These are phyloP conservation scores for Albula glossodonta DNA, from an alignment of 2,113 vertebrate genomes.

Conservation along the genomic window DNA sequence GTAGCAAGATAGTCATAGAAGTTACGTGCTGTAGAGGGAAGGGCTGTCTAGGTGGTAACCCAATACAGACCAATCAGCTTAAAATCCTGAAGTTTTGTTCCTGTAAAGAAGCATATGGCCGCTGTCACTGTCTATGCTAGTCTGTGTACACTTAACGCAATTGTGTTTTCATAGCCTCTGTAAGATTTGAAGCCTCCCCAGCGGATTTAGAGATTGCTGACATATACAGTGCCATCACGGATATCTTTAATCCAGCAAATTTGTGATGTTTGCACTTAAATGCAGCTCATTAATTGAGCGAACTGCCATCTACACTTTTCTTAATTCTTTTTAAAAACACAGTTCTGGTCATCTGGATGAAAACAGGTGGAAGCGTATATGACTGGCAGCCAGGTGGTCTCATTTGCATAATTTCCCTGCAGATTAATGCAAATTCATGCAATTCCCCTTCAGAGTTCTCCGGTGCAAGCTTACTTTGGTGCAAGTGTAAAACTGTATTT, in stretches of 20 bases:
- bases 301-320: neutral
- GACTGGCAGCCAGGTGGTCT: conserved; percentile 10
- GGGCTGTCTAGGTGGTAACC: too few relatives aligned
- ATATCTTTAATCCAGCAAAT: too few relatives aligned
- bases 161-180: neutral
- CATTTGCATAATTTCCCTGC: conserved; percentile 28
- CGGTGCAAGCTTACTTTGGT: conserved; percentile 18
- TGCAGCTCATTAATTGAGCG: too few relatives aligned
- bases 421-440: conserved; percentile 31
- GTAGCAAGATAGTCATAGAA: too few relatives aligned
- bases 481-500: neutral
- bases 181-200: neutral
- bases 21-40: too few relatives aligned
- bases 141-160: too few relatives aligned
- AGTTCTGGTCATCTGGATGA: neutral
- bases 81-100: too few relatives aligned
- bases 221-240: neutral
- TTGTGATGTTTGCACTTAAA: too few relatives aligned
- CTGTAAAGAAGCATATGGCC: too few relatives aligned
- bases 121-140: too few relatives aligned
- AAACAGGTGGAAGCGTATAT: neutral
- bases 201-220: neutral
- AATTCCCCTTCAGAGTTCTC: conserved; percentile 11
- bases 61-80: too few relatives aligned
- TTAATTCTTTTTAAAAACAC: neutral